Percentiles rank a stretch among this genome's conserved stretches.
Evolutionary conservation across 2,113 vertebrate species (phyloP).

Genomic region (Marcusenius ussheri): DNA sequence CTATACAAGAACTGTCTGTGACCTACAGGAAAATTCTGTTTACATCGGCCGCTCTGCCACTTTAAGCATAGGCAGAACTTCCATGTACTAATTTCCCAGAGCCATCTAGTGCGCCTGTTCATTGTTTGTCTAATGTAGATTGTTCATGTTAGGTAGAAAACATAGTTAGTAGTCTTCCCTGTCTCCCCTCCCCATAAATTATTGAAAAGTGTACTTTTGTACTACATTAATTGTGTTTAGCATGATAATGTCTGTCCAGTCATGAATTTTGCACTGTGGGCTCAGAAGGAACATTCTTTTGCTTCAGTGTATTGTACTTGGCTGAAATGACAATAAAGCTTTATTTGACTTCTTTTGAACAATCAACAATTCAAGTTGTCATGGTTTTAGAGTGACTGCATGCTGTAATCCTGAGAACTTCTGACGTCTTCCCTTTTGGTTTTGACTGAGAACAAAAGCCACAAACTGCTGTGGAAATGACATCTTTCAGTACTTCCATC

Average conservation of each 20-base stretch:
- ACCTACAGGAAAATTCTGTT: neutral
- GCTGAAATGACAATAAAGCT: neutral
- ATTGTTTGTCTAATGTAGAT: neutral
- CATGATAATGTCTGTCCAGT: neutral
- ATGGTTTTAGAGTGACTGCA: neutral
- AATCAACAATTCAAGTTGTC: neutral
- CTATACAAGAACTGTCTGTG: neutral
- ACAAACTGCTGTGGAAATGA: neutral
- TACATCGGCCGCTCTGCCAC: neutral
- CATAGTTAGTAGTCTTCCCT: neutral
- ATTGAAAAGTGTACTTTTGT: neutral
- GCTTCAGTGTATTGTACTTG: neutral
- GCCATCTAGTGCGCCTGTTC: neutral
- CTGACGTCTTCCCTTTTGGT: neutral
- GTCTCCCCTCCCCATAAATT: neutral
- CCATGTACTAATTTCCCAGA: neutral
- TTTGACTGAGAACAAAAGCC: neutral
- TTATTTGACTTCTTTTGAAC: neutral
- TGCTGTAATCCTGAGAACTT: neutral
- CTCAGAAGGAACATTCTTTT: neutral
- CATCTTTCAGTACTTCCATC: neutral
- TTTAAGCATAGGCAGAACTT: neutral
- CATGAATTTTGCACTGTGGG: neutral
- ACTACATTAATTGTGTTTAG: neutral
- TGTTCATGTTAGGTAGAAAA: neutral